Evolutionary conservation across 1,140 invertebrate species (phyloP).

Genomic region (Diuraphis noxia): DNA sequence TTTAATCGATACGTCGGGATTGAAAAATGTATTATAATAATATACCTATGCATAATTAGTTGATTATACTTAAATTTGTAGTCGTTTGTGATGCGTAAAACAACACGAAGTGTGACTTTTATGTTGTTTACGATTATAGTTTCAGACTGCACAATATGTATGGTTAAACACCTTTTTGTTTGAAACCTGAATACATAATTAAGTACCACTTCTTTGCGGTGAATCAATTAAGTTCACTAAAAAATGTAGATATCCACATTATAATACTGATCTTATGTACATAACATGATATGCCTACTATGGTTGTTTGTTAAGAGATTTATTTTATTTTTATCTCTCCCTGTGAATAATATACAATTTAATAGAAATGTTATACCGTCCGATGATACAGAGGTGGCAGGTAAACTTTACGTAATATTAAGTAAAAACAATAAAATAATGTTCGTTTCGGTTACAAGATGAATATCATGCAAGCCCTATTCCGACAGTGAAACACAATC

Average conservation of each 20-base stretch:
- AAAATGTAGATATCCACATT: background rate
- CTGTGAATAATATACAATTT: conserved; percentile 2
- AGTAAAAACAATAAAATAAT: conserved; percentile 32
- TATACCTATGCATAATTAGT: background rate
- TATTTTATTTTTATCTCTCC: background rate
- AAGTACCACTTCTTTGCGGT: background rate
- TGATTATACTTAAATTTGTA: background rate
- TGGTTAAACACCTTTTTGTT: background rate
- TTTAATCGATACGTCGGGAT: background rate
- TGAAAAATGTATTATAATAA: background rate
- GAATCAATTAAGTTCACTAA: conserved; percentile 4
- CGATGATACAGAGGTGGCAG: background rate
- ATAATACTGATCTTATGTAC: background rate
- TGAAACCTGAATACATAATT: background rate
- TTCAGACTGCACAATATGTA: background rate
- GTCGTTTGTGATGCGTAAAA: background rate
- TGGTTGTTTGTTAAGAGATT: background rate
- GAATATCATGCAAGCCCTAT: conserved; percentile 1
- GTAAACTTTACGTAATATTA: conserved; percentile 24
- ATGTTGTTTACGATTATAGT: background rate
- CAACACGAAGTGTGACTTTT: background rate
- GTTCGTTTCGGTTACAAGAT: conserved; percentile 2
- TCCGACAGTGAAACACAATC: conserved; percentile 26
- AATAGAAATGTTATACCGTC: conserved; percentile 4
- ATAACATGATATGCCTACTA: background rate